Base-by-base conservation (phyloP, 92 coral and sea anemone species). In the Metridium senile region DNA sequence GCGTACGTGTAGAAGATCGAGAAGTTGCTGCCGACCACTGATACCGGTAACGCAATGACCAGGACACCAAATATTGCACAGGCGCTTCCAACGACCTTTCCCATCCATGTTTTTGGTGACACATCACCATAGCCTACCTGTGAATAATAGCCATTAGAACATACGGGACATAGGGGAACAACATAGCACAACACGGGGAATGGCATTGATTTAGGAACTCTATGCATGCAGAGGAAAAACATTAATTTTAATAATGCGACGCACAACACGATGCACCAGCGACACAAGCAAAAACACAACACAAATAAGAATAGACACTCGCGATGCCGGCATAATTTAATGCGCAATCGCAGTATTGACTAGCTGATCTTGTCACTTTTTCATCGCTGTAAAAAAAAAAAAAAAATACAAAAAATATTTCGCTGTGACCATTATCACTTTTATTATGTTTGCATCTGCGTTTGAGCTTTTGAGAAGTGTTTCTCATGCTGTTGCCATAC, bases 41-140 rank as follows among this genome's bases (percentile, higher is more conserved):
- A 95, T 26, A 95, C 99, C 19, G 99, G 99, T 18, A 95, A 88
- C 19, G 99, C 99, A 32, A 95, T 95, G 74, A 95, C 99, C 30
- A 95, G 85, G 35, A 95, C 99, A n/a, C 99, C 99, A 74, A 92
- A 95, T 73, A 95, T 85, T 32, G 99, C 99, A 57, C 99, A 95
- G 45, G 93, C 90, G 77, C 99, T 93, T 18, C 99, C 99, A 29
- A 95, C 90, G 61, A 91, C 78, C 84, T 95, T 90, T 51, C 99
- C 99, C 47, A 87, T 82, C 99, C 99, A 92, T 18, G 99, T 95
- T 74, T 87, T 83, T 18, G 99, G 99, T 67, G 95, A 77, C 2
- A 89, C 92, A 33, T 95, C 99, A 23, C 99, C 99, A 67, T 95
- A 95, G 27, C 99, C 99, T 66, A 95, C 99, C 99, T 95, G 92